Evolutionary conservation across 2,113 vertebrate species (phyloP).

Genomic region (Gulo gulo): DNA sequence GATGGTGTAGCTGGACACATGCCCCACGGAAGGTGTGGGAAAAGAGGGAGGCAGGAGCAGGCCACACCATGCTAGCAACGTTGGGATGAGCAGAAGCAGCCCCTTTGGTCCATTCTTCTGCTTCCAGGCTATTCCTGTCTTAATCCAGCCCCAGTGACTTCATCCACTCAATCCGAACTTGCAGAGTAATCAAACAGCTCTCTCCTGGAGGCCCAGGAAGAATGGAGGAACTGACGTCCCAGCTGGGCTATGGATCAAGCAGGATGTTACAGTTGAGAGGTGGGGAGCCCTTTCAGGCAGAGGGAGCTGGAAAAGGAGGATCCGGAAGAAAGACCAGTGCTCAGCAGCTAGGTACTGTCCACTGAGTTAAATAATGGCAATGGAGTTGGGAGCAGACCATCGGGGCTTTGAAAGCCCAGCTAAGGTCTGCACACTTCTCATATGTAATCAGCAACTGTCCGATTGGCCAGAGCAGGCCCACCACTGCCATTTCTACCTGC

Average conservation of each 20-base stretch:
- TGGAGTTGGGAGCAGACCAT: not conserved
- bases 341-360: not conserved
- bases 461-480: not conserved
- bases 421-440: not conserved
- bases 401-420: not conserved
- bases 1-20: not conserved
- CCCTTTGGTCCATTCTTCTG: not conserved
- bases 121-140: not conserved
- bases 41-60: not conserved
- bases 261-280: not conserved
- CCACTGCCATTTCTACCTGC: not conserved
- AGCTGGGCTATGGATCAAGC: too few relatives aligned
- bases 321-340: not conserved
- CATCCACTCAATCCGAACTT: not conserved
- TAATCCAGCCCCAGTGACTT: not conserved
- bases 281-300: not conserved
- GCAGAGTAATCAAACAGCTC: not conserved
- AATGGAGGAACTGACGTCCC: not conserved
- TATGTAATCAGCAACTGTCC: not conserved
- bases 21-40: not conserved
- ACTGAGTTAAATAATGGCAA: rapidly evolving
- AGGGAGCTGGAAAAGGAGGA: not conserved
- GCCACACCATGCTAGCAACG: not conserved
- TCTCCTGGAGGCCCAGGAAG: not conserved
- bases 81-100: not conserved